Conservation (phyloP, 92 coral and sea anemone species). For the Actinernus sp. region DNA sequence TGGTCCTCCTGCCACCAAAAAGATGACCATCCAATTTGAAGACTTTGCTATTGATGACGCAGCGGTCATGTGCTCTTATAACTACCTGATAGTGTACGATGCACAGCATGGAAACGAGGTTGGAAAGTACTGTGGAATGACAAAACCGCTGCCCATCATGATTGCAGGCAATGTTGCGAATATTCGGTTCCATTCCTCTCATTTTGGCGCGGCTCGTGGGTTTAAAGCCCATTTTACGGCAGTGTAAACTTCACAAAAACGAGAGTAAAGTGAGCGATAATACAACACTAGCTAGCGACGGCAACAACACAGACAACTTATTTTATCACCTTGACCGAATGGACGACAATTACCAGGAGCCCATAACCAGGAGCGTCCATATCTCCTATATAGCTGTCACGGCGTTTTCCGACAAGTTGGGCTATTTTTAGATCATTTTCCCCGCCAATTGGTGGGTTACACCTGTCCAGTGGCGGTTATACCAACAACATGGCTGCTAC, state of each 20-base stretch:
- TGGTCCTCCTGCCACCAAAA: constrained; percentile 5
- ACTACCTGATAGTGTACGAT: constrained; percentile 34
- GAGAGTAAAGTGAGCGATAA: too few relatives aligned
- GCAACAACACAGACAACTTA: too few relatives aligned
- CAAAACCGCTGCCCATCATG: constrained; percentile 35
- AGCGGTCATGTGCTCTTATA: constrained; percentile 23
- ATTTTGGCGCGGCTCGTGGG: constrained; percentile 34
- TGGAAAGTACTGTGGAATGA: constrained; percentile 42
- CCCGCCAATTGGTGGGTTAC: too few relatives aligned
- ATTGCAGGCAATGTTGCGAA: constrained; percentile 32
- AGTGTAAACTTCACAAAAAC: constrained; percentile 5
- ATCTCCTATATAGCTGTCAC: too few relatives aligned
- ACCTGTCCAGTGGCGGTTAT: too few relatives aligned
- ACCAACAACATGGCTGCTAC: too few relatives aligned
- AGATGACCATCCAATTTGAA: constrained; percentile 32
- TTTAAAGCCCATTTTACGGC: constrained; percentile 32
- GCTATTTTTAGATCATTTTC: too few relatives aligned
- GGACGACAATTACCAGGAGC: too few relatives aligned
- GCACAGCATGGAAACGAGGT: constrained; percentile 38
- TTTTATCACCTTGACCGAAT: too few relatives aligned
- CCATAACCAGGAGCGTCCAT: too few relatives aligned
- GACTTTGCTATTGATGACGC: constrained; percentile 60
- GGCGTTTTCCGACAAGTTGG: too few relatives aligned
- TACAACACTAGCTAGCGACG: too few relatives aligned
- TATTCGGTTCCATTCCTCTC: constrained; percentile 50